These are phyloP conservation scores for Dysidea cf. avara DNA, from an alignment of 37 sponge, comb jelly and placozoan genomes.

Conservation along the genomic window DNA sequence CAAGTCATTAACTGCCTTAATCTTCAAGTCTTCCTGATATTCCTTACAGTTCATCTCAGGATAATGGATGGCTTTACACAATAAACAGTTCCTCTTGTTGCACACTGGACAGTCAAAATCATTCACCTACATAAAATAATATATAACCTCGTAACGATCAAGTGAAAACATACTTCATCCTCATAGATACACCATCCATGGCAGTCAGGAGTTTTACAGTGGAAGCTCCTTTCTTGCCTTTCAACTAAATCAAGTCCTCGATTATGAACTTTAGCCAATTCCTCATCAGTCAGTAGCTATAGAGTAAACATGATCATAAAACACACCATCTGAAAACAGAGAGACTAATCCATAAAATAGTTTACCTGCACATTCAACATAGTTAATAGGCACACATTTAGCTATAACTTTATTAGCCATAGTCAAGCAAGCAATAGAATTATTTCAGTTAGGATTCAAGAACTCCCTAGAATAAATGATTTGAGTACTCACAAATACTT, in stretches of 20 bases:
- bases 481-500: no score
- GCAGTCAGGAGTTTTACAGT: constrained; percentile 81
- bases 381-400: no score
- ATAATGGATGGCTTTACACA: constrained; percentile 88
- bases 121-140: constrained; percentile 45
- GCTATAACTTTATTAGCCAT: no score
- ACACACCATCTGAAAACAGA: no score
- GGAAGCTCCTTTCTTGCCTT: constrained; percentile 68
- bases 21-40: constrained; percentile 91
- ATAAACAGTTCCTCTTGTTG: constrained; percentile 57
- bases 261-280: constrained; percentile 41
- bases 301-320: no score
- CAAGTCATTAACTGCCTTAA: constrained; percentile 83
- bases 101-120: constrained; percentile 73
- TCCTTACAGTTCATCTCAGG: constrained; percentile 91
- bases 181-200: constrained; percentile 90
- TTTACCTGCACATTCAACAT: no score
- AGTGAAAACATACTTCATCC: constrained; percentile 56
- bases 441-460: no score
- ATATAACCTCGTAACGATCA: background rate
- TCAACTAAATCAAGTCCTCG: constrained; percentile 76
- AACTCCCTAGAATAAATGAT: no score
- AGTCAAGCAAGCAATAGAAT: no score
- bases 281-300: constrained; percentile 71
- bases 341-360: no score